These are phyloP conservation scores for Ptilonorhynchus violaceus DNA, from an alignment of 2,113 vertebrate species.

Conservation along the genomic window DNA sequence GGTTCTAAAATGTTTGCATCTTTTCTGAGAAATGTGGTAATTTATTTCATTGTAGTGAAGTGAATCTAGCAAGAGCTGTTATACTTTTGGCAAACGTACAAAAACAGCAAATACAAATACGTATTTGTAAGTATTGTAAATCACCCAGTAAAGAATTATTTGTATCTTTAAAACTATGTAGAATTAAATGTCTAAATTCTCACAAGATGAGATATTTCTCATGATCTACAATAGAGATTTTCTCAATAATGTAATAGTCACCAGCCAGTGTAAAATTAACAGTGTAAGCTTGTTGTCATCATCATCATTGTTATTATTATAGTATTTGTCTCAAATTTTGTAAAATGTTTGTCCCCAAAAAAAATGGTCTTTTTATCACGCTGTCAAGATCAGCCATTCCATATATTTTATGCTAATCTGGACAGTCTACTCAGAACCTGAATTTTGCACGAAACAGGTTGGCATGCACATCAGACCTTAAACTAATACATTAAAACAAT, in stretches of 20 bases:
- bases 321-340: not conserved
- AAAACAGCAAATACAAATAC: not conserved
- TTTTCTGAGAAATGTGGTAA: not conserved
- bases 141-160: not conserved
- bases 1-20: not conserved
- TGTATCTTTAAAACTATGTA: not conserved
- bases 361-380: not conserved
- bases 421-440: not conserved
- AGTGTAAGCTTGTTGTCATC: not conserved
- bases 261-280: not conserved
- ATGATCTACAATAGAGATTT: no score
- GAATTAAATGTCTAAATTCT: not conserved
- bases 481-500: not conserved
- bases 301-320: not conserved
- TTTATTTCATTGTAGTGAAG: not conserved
- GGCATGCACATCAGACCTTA: not conserved
- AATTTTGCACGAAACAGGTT: not conserved
- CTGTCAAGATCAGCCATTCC: not conserved
- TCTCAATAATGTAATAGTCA: not conserved
- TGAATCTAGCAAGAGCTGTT: not conserved
- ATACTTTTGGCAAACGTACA: fast-evolving
- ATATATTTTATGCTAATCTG: not conserved
- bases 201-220: not conserved
- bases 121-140: not conserved
- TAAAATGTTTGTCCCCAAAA: not conserved